phyloP scores from a whole-genome alignment of 2,113 vertebrate genomes.

The Hemibagrus wyckioides region DNA sequence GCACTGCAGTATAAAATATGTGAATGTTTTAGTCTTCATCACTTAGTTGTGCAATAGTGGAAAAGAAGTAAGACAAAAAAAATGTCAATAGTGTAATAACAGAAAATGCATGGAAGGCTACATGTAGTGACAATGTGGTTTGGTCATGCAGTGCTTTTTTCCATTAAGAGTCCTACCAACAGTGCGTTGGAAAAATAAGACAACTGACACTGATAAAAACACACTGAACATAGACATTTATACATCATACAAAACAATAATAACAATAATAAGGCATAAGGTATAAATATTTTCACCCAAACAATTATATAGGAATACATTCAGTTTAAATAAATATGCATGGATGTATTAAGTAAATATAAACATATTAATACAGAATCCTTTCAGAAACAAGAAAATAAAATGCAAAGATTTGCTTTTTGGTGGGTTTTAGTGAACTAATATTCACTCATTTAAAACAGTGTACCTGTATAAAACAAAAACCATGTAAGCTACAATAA shows the following conservation, averaged over 20 bases:
- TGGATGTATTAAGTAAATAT: conserved; percentile 69
- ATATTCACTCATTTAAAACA: conserved; percentile 65
- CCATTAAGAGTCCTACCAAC: conserved; percentile 60
- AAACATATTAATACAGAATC: conserved; percentile 70
- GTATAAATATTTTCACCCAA: conserved; percentile 76
- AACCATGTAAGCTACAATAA: conserved; percentile 70
- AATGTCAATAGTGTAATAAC: conserved; percentile 22
- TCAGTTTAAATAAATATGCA: conserved; percentile 78
- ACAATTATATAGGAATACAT: conserved; percentile 66
- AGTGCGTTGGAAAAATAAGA: conserved; percentile 39
- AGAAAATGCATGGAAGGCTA: conserved; percentile 33
- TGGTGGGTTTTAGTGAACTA: conserved; percentile 57
- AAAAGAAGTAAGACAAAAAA: conserved; percentile 20
- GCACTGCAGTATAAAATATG: conserved; percentile 35
- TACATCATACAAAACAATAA: conserved; percentile 60
- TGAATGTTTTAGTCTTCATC: conserved; percentile 3
- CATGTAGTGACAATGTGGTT: conserved; percentile 60
- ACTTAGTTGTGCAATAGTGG: conserved; percentile 28
- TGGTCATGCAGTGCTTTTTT: conserved; percentile 78
- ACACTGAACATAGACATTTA: conserved; percentile 67
- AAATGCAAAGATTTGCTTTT: conserved; percentile 68
- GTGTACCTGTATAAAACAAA: conserved; percentile 79
- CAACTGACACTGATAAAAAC: conserved; percentile 29
- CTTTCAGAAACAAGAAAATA: conserved; percentile 55
- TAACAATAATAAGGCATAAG: conserved; percentile 66